These are phyloP conservation scores for Silurus glanis DNA, from an alignment of 2,113 vertebrate species.

Conservation along the genomic window DNA sequence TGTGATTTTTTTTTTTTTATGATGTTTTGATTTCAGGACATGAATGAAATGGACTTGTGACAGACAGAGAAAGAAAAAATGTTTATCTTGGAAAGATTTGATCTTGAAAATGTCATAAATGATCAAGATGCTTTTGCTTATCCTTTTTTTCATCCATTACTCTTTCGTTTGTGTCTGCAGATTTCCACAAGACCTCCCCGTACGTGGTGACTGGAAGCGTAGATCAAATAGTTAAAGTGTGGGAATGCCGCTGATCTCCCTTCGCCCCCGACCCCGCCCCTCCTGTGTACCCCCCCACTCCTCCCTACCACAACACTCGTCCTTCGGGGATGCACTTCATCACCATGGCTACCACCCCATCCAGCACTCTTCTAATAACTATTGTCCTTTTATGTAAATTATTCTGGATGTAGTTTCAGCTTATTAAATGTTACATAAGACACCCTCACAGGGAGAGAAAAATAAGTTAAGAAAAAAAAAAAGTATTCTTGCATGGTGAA, in stretches of 20 bases:
- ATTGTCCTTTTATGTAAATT: conserved; percentile 99
- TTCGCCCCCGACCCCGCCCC: conserved; percentile 8
- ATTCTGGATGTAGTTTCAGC: conserved; percentile 99
- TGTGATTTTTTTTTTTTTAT: background rate
- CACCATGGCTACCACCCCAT: conserved; percentile 85
- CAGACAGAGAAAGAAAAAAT: background rate
- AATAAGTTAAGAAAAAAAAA: conserved; percentile 44
- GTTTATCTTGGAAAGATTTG: background rate
- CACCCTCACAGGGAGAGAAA: conserved; percentile 59
- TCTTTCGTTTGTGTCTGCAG: conserved; percentile 67
- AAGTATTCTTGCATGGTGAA: conserved; percentile 99
- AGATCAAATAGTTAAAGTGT: conserved; percentile 99
- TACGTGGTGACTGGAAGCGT: conserved; percentile 98
- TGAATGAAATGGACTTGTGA: background rate
- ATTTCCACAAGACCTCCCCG: conserved; percentile 99
- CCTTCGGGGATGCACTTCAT: conserved; percentile 86
- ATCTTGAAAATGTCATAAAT: background rate
- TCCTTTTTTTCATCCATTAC: background rate
- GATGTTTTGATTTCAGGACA: background rate
- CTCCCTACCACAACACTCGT: conserved; percentile 59
- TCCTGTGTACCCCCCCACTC: conserved; percentile 41
- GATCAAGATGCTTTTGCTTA: background rate
- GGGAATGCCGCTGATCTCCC: conserved; percentile 96
- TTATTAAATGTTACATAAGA: conserved; percentile 99
- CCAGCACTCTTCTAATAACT: conserved; percentile 82